These are phyloP conservation scores for Standfussiana lucernea DNA, from an alignment of 2,888 invertebrate species.

Conservation along the genomic window DNA sequence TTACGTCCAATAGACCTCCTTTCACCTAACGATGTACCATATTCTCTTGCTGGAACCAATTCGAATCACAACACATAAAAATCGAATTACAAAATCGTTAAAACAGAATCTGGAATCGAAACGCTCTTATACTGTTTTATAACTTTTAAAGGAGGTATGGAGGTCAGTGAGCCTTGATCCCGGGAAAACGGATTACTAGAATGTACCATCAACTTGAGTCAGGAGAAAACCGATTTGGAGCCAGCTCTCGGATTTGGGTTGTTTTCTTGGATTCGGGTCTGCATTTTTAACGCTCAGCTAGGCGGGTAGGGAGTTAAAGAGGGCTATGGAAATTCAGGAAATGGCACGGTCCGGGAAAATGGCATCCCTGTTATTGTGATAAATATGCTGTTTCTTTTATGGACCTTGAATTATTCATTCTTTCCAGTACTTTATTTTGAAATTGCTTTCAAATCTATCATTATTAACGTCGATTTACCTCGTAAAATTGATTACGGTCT, in stretches of 20 bases:
- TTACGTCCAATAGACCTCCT: constrained; percentile 41
- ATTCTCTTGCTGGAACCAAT: constrained; percentile 10
- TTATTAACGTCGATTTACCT: constrained; percentile 39
- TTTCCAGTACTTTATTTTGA: constrained; percentile 5
- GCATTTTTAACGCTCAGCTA: constrained; percentile 64
- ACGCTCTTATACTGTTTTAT: constrained; percentile 10
- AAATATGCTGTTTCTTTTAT: constrained; percentile 20
- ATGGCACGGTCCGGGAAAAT: constrained; percentile 16
- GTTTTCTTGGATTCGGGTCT: constrained; percentile 47
- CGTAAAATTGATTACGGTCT: constrained; percentile 42
- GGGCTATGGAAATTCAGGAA: constrained; percentile 35
- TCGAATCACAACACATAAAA: constrained; percentile 12
- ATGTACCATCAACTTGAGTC: constrained; percentile 39
- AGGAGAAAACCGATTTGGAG: constrained; percentile 46
- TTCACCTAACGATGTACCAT: constrained; percentile 7
- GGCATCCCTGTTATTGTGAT: constrained; percentile 24
- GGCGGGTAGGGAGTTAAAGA: constrained; percentile 24
- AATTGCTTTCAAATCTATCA: constrained; percentile 40
- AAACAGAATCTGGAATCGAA: constrained; percentile 11
- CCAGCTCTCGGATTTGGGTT: constrained; percentile 27
- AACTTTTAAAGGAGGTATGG: constrained; percentile 14
- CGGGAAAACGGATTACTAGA: constrained; percentile 24
- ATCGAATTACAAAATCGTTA: constrained; percentile 20
- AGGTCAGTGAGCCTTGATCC: constrained; percentile 17
- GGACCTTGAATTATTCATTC: constrained; percentile 29